Percentiles rank a stretch among this genome's conserved stretches.
Conservation (phyloP, 2,113 vertebrate genomes). For the Amblyopsis rosae region DNA sequence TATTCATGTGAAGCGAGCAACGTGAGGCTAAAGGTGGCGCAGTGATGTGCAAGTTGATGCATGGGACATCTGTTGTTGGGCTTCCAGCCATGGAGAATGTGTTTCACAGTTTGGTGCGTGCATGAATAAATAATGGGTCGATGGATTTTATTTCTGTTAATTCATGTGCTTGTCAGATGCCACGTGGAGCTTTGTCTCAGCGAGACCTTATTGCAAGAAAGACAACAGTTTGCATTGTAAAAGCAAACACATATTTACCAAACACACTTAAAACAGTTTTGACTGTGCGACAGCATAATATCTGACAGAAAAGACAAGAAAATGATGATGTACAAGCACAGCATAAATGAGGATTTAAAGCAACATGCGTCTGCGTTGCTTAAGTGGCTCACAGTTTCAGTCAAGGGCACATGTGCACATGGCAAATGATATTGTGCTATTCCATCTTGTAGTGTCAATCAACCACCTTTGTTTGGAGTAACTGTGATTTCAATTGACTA, state of each 20-base stretch:
- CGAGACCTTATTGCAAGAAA: background rate
- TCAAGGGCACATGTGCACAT: too few species aligned
- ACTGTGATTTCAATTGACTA: too few species aligned
- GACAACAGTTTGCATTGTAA: background rate
- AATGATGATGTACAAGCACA: too few species aligned
- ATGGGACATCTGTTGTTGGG: conserved; percentile 31
- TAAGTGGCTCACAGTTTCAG: too few species aligned
- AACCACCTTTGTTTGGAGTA: too few species aligned
- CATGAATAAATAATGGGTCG: background rate
- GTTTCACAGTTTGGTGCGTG: conserved; percentile 7
- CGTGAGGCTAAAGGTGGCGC: conserved; percentile 26
- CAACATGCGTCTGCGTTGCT: too few species aligned
- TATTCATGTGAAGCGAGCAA: conserved; percentile 2
- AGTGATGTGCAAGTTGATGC: conserved; percentile 13
- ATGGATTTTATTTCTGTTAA: background rate
- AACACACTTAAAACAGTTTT: too few species aligned
- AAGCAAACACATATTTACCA: background rate
- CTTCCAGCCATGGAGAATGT: conserved; percentile 20
- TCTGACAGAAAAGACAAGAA: too few species aligned
- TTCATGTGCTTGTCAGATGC: background rate
- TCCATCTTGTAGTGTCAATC: too few species aligned
- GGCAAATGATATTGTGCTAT: too few species aligned
- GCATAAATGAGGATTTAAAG: too few species aligned
- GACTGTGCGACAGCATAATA: too few species aligned
- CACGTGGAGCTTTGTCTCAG: background rate